These are phyloP conservation scores for Microchirus variegatus DNA, from an alignment of 2,797 vertebrate species.

Conservation along the genomic window DNA sequence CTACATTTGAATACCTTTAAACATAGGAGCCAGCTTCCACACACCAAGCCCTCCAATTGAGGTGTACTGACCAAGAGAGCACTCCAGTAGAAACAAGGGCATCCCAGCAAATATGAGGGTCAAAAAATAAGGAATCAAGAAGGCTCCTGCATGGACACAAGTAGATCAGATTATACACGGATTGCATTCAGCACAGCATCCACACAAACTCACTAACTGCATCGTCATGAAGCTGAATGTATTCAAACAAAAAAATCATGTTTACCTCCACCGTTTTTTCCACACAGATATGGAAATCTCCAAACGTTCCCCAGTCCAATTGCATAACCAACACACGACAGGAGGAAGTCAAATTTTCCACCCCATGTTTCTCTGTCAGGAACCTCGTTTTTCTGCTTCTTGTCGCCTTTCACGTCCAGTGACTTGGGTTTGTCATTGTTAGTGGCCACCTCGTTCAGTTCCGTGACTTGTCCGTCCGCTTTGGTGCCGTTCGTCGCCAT, in stretches of 20 bases:
- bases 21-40: slow-evolving; percentile 98
- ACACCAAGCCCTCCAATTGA: slow-evolving; percentile 97
- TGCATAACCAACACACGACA: slow-evolving; percentile 98
- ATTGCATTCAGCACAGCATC: slow-evolving; percentile 13
- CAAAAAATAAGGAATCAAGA: slow-evolving; percentile 98
- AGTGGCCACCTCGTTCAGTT: slow-evolving; percentile 91
- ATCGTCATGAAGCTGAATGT: slow-evolving; percentile 28
- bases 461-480: slow-evolving; percentile 93
- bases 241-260: slow-evolving; percentile 29
- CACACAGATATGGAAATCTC: slow-evolving; percentile 98
- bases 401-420: slow-evolving; percentile 90
- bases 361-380: slow-evolving; percentile 93
- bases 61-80: slow-evolving; percentile 93
- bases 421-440: slow-evolving; percentile 94
- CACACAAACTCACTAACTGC: too few relatives aligned
- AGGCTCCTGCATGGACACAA: slow-evolving; percentile 86
- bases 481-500: slow-evolving; percentile 97
- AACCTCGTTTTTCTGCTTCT: slow-evolving; percentile 87
- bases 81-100: slow-evolving; percentile 96
- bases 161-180: slow-evolving; percentile 43
- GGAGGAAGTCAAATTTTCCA: slow-evolving; percentile 97
- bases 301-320: slow-evolving; percentile 98
- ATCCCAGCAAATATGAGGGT: slow-evolving; percentile 98
- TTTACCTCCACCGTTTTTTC: slow-evolving; percentile 97
- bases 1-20: slow-evolving; percentile 88